Base-by-base conservation (phyloP, 2,113 vertebrate genomes). In the Nothobranchius furzeri region DNA sequence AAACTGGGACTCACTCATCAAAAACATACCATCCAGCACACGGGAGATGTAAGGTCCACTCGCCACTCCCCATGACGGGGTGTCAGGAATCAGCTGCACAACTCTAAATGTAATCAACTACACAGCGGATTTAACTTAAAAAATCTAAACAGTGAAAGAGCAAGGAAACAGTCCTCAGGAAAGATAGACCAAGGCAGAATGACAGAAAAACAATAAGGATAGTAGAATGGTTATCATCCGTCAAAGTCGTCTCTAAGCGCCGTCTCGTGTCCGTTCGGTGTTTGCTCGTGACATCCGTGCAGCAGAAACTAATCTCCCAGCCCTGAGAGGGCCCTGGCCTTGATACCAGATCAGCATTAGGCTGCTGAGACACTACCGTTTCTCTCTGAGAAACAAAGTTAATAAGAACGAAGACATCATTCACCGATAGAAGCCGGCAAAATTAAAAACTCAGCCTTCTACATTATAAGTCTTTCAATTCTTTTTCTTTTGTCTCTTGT, bases 361-460 rank as follows among this genome's bases (percentile, higher is more conserved):
- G 64, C 74, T 68, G 67, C 83, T 85, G 81, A 85, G 73, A 87
- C 36, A 52, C 75, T 67, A 47, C 76, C 55, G 35, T 78, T 84
- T 84, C 78, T 85, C 76, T 70, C 60, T 9, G 64, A 47, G 25
- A 84, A 84, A 81, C 83, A 89, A 80, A 82, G 20, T 20, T 20
- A 20, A 84, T 84, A 90, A 83, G 81, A 85, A 90, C 87, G 78
- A 88, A 88, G 80, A 82, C 82, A 89, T 90, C 88, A 84, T 68
- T 92, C 84, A 82, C 60, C 6, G 67, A 54, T 72, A 79, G 53
- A 30, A 70, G 76, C 73, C 48, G 60, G 58, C 62, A 77, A 80
- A 85, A 89, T 8, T 84, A 76, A 80, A 85, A 67, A 68, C 67
- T 15, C 71, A 74, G 63, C 71, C 78, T 52, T 86, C 79, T 51